Evolutionary conservation across 2,888 invertebrate genomes (phyloP), one percentile per base, ranked within the genome.

Genomic region (Mactromeris polynyma): DNA sequence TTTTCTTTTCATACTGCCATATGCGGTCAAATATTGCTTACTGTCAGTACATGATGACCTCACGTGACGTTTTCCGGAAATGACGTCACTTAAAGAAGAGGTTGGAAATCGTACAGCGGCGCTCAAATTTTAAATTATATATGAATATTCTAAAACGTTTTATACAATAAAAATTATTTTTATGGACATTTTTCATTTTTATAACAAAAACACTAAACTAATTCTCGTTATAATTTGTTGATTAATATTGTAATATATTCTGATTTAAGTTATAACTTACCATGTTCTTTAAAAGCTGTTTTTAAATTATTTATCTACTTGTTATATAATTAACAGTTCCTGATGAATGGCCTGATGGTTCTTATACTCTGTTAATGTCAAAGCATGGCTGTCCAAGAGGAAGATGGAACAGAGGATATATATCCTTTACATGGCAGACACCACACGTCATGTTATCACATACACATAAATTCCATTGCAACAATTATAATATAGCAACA

Each of bases 361-460:
- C 73, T 33, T 73, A 73, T 19, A 73, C 73, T 19, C 19, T 73
- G 26, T 26, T 73, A 4, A 73, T 73, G 73, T 73, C 73, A 33
- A 73, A 73, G 36, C 36, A 33, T 36, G 73, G 73, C 0, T 73
- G 73, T 73, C 73, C 73, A 2, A 11, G 73, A 17, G 73, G 73
- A 14, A 73, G 36, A 73, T 73, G 73, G 73, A 73, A 73, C 33
- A 33, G 31, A 3, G 73, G 73, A 17, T 73, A 73, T 19, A 7
- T 73, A 11, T 33, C 73, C 33, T 73, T 73, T 33, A 73, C 73
- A 1, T 73, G 73, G 73, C 9, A 33, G 73, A 73, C 73, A 19
- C 73, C 73, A 36, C 73, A 73, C 33, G 36, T 73, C 73, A 36
- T 73, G 73, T 33, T 73, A 36, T 73, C 73, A 19, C 73, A 73